Percentiles rank a stretch among this genome's conserved stretches.
phyloP scores from a whole-genome alignment of 2,888 invertebrate genomes.

The Tipula vernalis region DNA sequence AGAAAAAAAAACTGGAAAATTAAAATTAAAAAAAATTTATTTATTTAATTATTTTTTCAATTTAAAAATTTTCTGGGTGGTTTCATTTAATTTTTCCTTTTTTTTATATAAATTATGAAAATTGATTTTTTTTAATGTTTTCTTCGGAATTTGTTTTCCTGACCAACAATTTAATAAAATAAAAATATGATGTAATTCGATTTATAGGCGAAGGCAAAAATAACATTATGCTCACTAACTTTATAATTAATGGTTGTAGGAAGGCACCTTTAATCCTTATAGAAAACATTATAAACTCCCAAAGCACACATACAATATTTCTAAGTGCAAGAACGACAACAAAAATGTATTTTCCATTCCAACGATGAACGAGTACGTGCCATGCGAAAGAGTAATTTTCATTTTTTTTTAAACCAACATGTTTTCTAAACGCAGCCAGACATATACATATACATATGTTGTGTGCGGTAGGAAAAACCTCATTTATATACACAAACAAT shows the following conservation, averaged over 20 bases:
- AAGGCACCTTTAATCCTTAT: neutral
- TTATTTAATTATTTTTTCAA: slow-evolving; percentile 4
- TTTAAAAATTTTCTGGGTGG: slow-evolving; percentile 4
- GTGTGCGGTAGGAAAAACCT: neutral
- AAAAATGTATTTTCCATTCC: neutral
- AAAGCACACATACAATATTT: neutral
- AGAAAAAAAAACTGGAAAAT: neutral
- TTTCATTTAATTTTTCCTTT: neutral
- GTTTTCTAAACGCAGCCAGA: neutral
- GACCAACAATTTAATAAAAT: neutral
- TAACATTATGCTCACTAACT: neutral
- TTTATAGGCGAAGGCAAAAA: neutral
- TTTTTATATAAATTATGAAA: neutral
- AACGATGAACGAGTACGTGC: neutral
- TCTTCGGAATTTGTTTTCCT: neutral
- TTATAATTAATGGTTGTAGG: neutral
- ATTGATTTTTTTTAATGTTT: neutral
- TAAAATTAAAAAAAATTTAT: neutral
- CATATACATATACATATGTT: neutral
- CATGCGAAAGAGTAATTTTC: neutral
- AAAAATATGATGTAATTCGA: neutral
- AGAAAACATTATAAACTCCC: neutral
- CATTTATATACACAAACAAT: neutral
- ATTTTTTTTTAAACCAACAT: neutral
- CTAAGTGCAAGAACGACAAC: neutral